Conservation (phyloP, 2,888 invertebrate species). For the Silvanus unidentatus region DNA sequence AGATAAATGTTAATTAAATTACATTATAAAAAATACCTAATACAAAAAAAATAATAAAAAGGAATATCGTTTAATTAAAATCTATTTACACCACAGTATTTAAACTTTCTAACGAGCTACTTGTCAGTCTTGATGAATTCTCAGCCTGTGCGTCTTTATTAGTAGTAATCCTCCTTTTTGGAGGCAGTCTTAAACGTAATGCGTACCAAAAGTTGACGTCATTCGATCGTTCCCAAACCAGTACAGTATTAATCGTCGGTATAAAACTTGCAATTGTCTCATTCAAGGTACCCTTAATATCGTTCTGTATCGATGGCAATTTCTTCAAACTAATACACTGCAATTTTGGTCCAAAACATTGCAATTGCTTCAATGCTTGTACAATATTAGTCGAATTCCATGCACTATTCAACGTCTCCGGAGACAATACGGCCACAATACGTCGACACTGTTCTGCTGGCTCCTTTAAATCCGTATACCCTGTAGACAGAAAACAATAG, state of each 20-base stretch:
- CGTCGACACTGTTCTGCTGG: slow-evolving; percentile 50
- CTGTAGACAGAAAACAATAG: slow-evolving; percentile 41
- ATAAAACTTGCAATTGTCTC: slow-evolving; percentile 47
- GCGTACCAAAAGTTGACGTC: slow-evolving; percentile 57
- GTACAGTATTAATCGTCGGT: slow-evolving; percentile 48
- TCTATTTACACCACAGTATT: slow-evolving; percentile 37
- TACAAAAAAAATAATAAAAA: too few relatives aligned
- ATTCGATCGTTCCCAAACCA: slow-evolving; percentile 46
- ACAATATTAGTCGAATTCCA: slow-evolving; percentile 47
- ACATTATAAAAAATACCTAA: too few relatives aligned
- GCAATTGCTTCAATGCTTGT: slow-evolving; percentile 46
- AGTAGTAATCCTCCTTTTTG: slow-evolving; percentile 35
- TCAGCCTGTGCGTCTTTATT: slow-evolving; percentile 16
- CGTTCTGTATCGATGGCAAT: slow-evolving; percentile 39
- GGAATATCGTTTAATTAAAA: slow-evolving; percentile 2
- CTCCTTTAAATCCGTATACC: slow-evolving; percentile 53
- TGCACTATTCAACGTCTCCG: slow-evolving; percentile 44
- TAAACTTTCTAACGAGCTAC: slow-evolving; percentile 33
- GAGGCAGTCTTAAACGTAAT: slow-evolving; percentile 59
- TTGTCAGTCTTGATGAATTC: slow-evolving; percentile 35
- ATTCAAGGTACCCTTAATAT: slow-evolving; percentile 45
- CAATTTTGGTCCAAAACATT: slow-evolving; percentile 35
- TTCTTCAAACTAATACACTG: slow-evolving; percentile 45
- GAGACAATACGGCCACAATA: slow-evolving; percentile 48
- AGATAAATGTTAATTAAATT: too few relatives aligned